phyloP scores from a whole-genome alignment of 2,797 vertebrate species.

The Hydrolagus colliei region DNA sequence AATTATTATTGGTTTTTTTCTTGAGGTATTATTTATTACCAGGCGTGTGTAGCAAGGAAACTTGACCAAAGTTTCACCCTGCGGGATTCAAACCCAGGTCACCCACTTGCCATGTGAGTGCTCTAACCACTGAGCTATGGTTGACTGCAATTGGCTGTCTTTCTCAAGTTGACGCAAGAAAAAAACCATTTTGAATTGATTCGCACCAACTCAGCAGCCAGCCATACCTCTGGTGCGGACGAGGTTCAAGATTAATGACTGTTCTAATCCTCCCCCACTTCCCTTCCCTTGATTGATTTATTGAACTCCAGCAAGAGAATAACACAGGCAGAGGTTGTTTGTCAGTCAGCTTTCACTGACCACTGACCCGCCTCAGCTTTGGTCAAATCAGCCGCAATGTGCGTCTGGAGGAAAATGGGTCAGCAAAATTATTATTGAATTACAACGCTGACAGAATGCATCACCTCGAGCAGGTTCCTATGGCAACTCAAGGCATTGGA shows the following conservation, averaged over 20 bases:
- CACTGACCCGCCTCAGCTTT: background rate
- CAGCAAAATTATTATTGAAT: constrained; percentile 16
- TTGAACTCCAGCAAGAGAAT: background rate
- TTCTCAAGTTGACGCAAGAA: background rate
- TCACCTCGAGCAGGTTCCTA: constrained; percentile 5
- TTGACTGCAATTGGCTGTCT: background rate
- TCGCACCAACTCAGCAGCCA: background rate
- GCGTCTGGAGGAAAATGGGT: constrained; percentile 12
- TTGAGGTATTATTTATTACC: too few species aligned
- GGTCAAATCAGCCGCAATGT: constrained; percentile 17
- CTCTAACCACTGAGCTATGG: too few species aligned
- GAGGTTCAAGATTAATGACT: background rate
- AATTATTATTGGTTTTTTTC: too few species aligned
- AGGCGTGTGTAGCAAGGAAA: too few species aligned
- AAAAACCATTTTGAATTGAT: background rate
- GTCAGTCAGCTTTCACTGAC: background rate
- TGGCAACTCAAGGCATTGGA: background rate
- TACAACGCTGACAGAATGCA: constrained; percentile 25
- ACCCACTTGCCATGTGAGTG: too few species aligned
- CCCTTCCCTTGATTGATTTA: background rate
- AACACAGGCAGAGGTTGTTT: background rate
- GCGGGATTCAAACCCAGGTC: too few species aligned
- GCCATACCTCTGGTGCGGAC: too few species aligned
- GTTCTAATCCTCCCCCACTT: background rate
- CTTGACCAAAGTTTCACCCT: too few species aligned